phyloP scores from a whole-genome alignment of 2,888 invertebrate species.

The Synanthedon myopaeformis region DNA sequence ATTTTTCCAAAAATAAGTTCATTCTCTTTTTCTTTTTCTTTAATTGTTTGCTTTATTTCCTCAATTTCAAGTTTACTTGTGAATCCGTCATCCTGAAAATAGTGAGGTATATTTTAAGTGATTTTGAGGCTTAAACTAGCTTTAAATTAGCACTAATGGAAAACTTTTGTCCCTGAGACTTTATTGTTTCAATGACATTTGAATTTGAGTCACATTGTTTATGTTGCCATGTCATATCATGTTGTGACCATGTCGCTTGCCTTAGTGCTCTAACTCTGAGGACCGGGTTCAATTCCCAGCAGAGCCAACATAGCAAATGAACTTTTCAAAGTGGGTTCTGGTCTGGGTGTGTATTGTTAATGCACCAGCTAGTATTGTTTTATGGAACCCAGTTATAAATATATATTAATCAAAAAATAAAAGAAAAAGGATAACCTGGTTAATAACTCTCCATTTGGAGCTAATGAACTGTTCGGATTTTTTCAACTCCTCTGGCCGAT shows the following conservation, averaged over 20 bases:
- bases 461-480: constrained; percentile 49
- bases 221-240: neutral
- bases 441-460: constrained; percentile 60
- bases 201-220: too few species aligned
- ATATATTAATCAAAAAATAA: neutral
- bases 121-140: too few species aligned
- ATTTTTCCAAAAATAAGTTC: constrained; percentile 59
- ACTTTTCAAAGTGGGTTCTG: too few species aligned
- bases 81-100: constrained; percentile 58
- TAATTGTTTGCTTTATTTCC: constrained; percentile 48
- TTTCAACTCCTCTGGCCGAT: constrained; percentile 75
- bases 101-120: too few species aligned
- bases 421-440: constrained; percentile 31
- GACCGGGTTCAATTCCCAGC: neutral
- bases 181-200: too few species aligned
- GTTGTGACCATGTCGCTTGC: too few species aligned
- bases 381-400: neutral
- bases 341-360: too few species aligned
- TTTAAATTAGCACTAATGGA: too few species aligned
- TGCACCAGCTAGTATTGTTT: too few species aligned
- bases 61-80: constrained; percentile 54
- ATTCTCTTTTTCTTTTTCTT: constrained; percentile 52
- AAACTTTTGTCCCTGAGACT: too few species aligned
- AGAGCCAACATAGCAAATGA: too few species aligned
- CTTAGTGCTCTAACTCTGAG: neutral